phyloP scores from a whole-genome alignment of 2,113 vertebrate species.

The Cynocephalus volans region DNA sequence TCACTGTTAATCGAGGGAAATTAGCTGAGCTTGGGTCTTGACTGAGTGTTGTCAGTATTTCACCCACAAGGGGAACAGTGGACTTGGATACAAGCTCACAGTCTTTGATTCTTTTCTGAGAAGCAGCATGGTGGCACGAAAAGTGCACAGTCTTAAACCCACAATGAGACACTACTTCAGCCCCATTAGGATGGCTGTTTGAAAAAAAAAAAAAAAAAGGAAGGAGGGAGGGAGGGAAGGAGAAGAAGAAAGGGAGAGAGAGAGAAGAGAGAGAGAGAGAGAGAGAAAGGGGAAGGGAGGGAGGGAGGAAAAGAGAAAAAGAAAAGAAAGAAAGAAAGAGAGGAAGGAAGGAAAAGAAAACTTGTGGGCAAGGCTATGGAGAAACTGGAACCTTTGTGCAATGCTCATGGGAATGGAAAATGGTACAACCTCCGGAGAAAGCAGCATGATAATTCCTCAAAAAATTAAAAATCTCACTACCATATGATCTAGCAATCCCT shows the following conservation, averaged over 20 bases:
- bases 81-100: not conserved
- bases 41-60: not conserved
- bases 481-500: not conserved
- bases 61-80: not conserved
- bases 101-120: slow-evolving; percentile 22
- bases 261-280: too few relatives aligned
- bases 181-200: too few relatives aligned
- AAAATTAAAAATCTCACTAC: not conserved
- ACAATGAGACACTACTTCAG: not conserved
- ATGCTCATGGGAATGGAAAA: not conserved
- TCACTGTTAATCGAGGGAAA: not conserved
- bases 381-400: not conserved
- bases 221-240: not conserved
- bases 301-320: too few relatives aligned
- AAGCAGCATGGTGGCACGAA: not conserved
- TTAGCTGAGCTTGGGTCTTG: not conserved
- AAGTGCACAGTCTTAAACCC: not conserved
- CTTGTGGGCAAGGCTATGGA: not conserved
- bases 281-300: too few relatives aligned
- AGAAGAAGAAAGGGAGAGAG: too few relatives aligned
- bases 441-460: not conserved
- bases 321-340: too few relatives aligned
- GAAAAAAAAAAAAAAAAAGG: not conserved
- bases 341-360: not conserved
- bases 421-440: not conserved